Percentiles rank a stretch among this genome's conserved stretches.
Evolutionary conservation across 2,113 vertebrate species (phyloP).

Genomic region (Cnemophilus loriae): DNA sequence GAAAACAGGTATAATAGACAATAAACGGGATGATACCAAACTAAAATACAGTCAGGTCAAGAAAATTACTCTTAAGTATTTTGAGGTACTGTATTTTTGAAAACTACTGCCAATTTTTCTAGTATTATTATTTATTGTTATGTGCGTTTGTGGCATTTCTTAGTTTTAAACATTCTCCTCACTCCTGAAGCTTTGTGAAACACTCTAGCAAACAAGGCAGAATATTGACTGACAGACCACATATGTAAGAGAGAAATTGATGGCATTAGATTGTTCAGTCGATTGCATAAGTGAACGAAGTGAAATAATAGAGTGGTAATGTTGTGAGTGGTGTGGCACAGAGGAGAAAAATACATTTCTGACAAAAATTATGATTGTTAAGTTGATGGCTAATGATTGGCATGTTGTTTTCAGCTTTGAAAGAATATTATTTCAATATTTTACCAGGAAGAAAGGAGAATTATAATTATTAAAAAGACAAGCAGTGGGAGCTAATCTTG

Average conservation of each 20-base stretch:
- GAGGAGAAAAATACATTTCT: not conserved
- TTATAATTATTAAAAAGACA: not conserved
- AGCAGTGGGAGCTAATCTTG: not conserved
- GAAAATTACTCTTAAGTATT: not conserved
- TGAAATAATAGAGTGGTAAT: not conserved
- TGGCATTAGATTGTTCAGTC: not conserved
- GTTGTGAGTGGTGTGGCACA: not conserved
- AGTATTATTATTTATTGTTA: not conserved
- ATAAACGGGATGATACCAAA: not conserved
- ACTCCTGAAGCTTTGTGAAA: not conserved
- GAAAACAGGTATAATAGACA: not conserved
- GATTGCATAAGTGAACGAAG: not conserved
- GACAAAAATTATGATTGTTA: not conserved
- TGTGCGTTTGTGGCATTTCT: not conserved
- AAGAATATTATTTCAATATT: not conserved
- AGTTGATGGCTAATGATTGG: not conserved
- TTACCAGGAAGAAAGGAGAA: not conserved
- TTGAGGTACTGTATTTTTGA: not conserved
- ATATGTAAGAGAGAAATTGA: not conserved
- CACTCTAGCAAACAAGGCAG: not conserved
- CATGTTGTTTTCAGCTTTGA: not conserved
- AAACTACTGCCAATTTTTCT: not conserved
- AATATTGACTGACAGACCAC: conserved; percentile 14
- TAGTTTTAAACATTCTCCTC: not conserved
- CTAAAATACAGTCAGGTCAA: not conserved